Percentiles rank a stretch among this genome's conserved stretches.
These are phyloP conservation scores for Quadroppia sp. DNA, from an alignment of 2,888 invertebrate species.

Conservation along the genomic window DNA sequence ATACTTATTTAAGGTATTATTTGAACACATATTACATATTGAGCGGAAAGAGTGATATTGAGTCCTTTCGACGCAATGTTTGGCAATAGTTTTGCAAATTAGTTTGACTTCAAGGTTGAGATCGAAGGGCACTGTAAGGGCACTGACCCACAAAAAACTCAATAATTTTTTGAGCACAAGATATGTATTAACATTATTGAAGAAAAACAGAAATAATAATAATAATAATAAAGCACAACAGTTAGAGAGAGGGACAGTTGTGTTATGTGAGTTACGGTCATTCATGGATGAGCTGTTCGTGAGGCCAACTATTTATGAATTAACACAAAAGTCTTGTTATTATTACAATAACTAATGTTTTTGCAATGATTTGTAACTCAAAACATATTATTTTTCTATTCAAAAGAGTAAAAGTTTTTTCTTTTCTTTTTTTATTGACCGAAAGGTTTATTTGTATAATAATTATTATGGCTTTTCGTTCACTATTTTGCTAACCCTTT, in stretches of 20 bases:
- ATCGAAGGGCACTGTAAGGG: background rate
- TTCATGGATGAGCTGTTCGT: background rate
- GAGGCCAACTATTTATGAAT: background rate
- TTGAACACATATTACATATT: background rate
- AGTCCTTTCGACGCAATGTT: background rate
- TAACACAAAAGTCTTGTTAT: background rate
- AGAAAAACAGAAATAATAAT: background rate
- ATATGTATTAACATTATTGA: background rate
- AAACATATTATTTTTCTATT: slow-evolving; percentile 1
- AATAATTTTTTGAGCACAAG: background rate
- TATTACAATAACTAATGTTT: background rate
- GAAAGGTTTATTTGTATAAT: background rate
- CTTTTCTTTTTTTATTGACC: background rate
- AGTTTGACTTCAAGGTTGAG: background rate
- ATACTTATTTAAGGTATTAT: background rate
- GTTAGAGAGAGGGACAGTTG: background rate
- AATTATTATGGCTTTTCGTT: background rate
- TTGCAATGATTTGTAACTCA: background rate
- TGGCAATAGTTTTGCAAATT: background rate
- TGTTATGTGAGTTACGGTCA: background rate
- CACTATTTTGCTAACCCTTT: background rate
- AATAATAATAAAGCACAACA: background rate
- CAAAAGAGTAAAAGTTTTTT: background rate
- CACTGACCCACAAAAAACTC: slow-evolving; percentile 12
- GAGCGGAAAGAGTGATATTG: background rate